These are phyloP conservation scores for Threskiornis aethiopicus DNA, from an alignment of 2,797 vertebrate species.

Conservation along the genomic window DNA sequence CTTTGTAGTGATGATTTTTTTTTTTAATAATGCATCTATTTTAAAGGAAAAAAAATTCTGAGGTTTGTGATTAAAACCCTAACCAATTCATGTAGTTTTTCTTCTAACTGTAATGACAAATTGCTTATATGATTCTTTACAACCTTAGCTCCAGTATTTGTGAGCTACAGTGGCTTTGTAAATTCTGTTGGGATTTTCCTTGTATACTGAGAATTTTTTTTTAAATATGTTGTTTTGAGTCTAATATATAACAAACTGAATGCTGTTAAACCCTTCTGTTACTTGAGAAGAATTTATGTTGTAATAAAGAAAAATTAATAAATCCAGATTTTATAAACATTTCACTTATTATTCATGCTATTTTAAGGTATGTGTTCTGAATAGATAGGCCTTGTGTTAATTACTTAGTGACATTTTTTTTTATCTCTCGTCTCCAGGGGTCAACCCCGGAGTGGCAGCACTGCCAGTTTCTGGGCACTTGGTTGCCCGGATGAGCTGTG, in stretches of 20 bases:
- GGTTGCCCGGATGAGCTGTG: background rate
- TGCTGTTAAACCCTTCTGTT: background rate
- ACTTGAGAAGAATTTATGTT: background rate
- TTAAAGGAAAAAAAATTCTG: background rate
- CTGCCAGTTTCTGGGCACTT: background rate
- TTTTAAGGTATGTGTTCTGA: background rate
- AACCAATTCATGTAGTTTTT: background rate
- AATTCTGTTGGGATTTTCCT: background rate
- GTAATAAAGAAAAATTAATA: background rate
- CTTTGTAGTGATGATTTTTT: background rate
- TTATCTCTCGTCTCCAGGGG: background rate
- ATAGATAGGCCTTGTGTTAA: background rate
- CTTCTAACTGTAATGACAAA: background rate
- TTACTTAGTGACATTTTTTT: background rate
- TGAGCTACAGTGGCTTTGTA: background rate
- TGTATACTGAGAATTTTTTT: background rate
- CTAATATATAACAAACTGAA: background rate
- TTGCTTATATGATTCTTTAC: background rate
- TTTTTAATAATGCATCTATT: background rate
- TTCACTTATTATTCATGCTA: background rate
- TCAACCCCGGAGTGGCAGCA: background rate
- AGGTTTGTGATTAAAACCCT: background rate
- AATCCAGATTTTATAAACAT: background rate
- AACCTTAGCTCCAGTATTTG: background rate
- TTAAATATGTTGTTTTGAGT: background rate